Percentiles rank a stretch among this genome's conserved stretches.
phyloP scores from a whole-genome alignment of 2,888 invertebrate species.

The Stegophylla sp. region DNA sequence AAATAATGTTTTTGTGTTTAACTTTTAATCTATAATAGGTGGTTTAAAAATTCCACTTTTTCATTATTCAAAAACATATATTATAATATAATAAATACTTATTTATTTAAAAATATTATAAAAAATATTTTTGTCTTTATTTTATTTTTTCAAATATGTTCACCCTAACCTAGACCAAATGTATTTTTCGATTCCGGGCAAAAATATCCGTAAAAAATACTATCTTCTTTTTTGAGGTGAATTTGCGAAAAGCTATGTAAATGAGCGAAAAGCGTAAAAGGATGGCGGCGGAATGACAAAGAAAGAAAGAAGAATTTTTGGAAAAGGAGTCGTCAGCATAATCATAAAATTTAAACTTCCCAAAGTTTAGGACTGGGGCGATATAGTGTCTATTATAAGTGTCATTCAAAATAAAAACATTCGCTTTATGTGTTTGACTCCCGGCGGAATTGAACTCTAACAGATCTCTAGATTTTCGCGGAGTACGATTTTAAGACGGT shows the following conservation, averaged over 20 bases:
- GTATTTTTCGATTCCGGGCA: background rate
- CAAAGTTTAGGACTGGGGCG: background rate
- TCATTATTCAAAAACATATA: no score
- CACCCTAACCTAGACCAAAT: no score
- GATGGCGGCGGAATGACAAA: no score
- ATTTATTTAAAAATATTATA: no score
- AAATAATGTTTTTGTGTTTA: no score
- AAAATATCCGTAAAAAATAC: background rate
- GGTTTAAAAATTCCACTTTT: no score
- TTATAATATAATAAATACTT: no score
- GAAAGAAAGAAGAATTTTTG: background rate
- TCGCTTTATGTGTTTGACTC: constrained; percentile 9
- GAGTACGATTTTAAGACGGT: no score
- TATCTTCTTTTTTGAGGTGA: no score
- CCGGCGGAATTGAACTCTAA: background rate
- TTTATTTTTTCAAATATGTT: no score
- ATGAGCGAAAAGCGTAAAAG: background rate
- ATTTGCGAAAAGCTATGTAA: background rate
- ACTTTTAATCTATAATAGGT: no score
- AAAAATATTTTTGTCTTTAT: no score
- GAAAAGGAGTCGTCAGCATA: background rate
- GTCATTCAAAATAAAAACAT: constrained; percentile 16
- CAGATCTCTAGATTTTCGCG: background rate
- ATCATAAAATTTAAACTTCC: constrained; percentile 25
- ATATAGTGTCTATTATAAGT: constrained; percentile 7